Conservation (phyloP, 2,797 vertebrate genomes). For the Carcharodon carcharias region DNA sequence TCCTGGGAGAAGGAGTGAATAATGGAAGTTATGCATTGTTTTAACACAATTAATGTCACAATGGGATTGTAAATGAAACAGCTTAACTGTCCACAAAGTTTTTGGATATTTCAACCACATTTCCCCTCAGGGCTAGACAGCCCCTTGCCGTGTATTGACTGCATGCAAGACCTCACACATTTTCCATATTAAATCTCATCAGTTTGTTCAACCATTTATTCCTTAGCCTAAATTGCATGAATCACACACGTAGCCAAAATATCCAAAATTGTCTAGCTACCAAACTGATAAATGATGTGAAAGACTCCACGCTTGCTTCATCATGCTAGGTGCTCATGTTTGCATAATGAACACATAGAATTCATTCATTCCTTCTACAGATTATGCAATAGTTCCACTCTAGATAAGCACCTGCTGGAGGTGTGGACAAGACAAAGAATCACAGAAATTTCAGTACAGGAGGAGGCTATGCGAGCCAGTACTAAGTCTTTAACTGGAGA, state of each 20-base stretch:
- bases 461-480: background rate
- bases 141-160: background rate
- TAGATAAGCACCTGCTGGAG: background rate
- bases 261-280: background rate
- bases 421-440: background rate
- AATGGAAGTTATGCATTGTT: background rate
- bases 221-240: background rate
- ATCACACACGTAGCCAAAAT: background rate
- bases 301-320: background rate
- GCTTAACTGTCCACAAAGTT: background rate
- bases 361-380: slow-evolving; percentile 4
- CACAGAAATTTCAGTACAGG: background rate
- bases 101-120: background rate
- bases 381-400: background rate
- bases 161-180: background rate
- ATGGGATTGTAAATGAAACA: background rate
- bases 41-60: background rate
- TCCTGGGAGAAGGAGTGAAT: background rate
- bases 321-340: background rate
- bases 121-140: background rate
- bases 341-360: background rate
- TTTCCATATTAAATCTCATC: background rate
- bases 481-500: background rate
- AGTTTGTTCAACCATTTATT: background rate
- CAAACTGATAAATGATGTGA: background rate